Base-by-base conservation (phyloP, 2,113 vertebrate species). In the Clinocottus analis region DNA sequence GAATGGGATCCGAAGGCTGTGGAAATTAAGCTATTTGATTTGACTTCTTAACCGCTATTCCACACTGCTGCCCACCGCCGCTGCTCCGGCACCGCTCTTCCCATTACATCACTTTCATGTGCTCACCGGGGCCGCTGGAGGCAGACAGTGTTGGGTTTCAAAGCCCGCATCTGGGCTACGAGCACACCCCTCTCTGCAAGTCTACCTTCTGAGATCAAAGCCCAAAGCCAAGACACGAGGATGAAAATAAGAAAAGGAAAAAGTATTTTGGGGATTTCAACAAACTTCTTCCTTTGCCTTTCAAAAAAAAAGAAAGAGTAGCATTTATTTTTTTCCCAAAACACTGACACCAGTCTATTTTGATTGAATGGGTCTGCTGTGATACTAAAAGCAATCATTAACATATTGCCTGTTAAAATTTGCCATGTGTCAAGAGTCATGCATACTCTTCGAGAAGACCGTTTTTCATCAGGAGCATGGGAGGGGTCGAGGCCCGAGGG, bases 61-160 rank as follows among this genome's bases (percentile, higher is more conserved):
- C 82, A 80, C 58, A 61, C 58, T 51, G 64, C 79, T 81, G 73
- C 87, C 60, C 85, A 82, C 79, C 66, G 27, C 75, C 47, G 27
- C 64, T 75, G 74, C 64, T 83, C 82, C 64, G 72, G 60, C 84
- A 87, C 79, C 76, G 72, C 65, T 88, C 78, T 84, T 79, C 83
- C 87, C 82, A 87, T 92, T 82, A 89, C 90, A 83, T 93, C 90
- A 90, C 78, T 82, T 92, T 80, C 77, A 78, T 59, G 55, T 67
- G 70, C 73, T 87, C 87, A 71, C 81, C 0, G 19, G 75, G 80
- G 81, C 76, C 35, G 83, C 76, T 39, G 73, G 45, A 80, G 82
- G 82, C 71, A 72, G 65, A 37, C 55, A 29, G 91, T 71, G 66
- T 91, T 78, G 35, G 73, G 83, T 93, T 90, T 91, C 92, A 7